Evolutionary conservation across 2,113 vertebrate species (phyloP).

Genomic region (Oncorhynchus kisutch): DNA sequence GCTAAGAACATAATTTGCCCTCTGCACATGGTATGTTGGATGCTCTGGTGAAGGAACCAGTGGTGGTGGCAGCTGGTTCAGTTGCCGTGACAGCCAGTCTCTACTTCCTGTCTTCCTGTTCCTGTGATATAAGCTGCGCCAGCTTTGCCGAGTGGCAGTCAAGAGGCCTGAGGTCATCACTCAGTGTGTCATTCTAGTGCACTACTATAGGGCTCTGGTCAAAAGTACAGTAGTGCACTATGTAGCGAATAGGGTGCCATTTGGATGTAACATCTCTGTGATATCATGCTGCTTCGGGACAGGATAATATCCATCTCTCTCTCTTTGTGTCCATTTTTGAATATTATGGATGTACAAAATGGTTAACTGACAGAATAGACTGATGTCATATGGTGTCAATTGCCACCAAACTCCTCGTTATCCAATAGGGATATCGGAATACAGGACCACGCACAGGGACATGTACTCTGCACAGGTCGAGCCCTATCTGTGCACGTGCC

Average conservation of each 20-base stretch:
- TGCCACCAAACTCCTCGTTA: background rate
- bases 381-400: background rate
- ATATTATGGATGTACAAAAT: slow-evolving; percentile 18
- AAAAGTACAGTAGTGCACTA: too few relatives aligned
- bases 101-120: slow-evolving; percentile 12
- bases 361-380: background rate
- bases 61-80: background rate
- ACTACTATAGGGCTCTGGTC: too few relatives aligned
- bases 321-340: slow-evolving; percentile 12
- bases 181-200: slow-evolving; percentile 28
- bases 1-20: too few relatives aligned
- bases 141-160: slow-evolving; percentile 17
- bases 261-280: too few relatives aligned
- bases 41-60: background rate
- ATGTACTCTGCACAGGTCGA: too few relatives aligned
- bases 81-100: background rate
- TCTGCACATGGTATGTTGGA: too few relatives aligned
- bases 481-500: too few relatives aligned
- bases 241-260: too few relatives aligned
- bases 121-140: slow-evolving; percentile 13
- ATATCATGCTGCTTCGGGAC: too few relatives aligned
- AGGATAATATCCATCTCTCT: background rate
- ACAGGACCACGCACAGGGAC: background rate
- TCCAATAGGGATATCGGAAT: background rate
- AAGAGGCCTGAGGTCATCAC: slow-evolving; percentile 27